A percentile compares a stretch with the other conserved stretches of the same genome.
phyloP scores from a whole-genome alignment of 2,113 vertebrate genomes.

The Oplegnathus fasciatus region DNA sequence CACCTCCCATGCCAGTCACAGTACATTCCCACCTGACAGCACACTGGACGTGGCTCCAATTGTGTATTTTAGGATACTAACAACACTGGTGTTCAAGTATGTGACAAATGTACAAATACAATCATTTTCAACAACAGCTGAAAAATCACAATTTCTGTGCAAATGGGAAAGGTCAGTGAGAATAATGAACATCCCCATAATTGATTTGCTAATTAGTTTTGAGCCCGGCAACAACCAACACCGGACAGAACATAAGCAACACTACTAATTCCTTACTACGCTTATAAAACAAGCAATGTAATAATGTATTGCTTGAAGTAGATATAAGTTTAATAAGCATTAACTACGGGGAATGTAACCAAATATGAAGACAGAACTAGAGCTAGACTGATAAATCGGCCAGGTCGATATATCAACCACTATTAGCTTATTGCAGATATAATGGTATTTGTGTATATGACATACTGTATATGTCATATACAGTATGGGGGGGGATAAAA shows the following conservation, averaged over 20 bases:
- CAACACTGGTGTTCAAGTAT: not conserved
- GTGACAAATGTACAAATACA: conserved; percentile 2
- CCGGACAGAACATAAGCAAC: not conserved
- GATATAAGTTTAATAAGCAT: not conserved
- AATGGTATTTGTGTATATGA: too few species aligned
- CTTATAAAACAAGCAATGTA: not conserved
- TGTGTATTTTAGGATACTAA: not conserved
- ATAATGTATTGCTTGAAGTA: not conserved
- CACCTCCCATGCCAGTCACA: not conserved
- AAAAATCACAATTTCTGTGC: conserved; percentile 11
- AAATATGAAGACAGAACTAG: not conserved
- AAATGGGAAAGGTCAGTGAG: conserved; percentile 21
- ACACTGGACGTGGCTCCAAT: not conserved
- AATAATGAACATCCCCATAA: conserved; percentile 29
- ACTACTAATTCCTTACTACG: not conserved
- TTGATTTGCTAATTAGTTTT: conserved; percentile 29
- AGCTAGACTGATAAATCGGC: not conserved
- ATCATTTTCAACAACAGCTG: conserved; percentile 6
- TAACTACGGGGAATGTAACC: not conserved
- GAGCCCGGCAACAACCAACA: not conserved
- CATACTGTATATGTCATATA: too few species aligned
- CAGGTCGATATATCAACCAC: not conserved
- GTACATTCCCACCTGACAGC: not conserved
- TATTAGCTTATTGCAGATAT: too few species aligned
- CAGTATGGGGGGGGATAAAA: too few species aligned